A percentile compares a stretch with the other conserved stretches of the same genome.
Conservation (phyloP, 2,797 vertebrate genomes). For the Heteromormyrus szaboi region DNA sequence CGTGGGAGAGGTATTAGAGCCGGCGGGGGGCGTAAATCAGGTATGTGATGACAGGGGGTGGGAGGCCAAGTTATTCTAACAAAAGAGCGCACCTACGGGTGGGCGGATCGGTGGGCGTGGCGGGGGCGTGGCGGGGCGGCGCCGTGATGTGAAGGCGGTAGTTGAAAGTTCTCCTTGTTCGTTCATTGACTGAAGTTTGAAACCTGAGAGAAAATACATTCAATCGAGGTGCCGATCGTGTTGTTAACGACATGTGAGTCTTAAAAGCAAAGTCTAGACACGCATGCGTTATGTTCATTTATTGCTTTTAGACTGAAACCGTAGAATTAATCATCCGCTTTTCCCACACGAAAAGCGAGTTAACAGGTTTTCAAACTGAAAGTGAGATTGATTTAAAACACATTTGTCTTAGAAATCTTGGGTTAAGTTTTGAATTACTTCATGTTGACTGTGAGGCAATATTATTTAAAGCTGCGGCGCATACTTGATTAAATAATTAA, state of each 20-base stretch:
- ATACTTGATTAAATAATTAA: not conserved
- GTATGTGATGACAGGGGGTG: not conserved
- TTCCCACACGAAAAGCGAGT: not conserved
- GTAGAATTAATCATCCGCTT: not conserved
- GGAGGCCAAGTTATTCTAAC: slow-evolving; percentile 13
- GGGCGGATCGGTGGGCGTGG: not conserved
- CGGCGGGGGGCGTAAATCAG: not conserved
- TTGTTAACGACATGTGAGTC: not conserved
- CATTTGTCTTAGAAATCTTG: not conserved
- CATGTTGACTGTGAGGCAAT: not conserved
- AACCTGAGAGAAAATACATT: not conserved
- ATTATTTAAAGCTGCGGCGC: not conserved
- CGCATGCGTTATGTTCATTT: not conserved
- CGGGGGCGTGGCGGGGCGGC: not conserved
- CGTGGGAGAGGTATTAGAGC: not conserved
- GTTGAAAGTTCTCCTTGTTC: not conserved
- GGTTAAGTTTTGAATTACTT: not conserved
- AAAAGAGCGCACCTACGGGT: not conserved
- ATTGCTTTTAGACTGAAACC: not conserved
- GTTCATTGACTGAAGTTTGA: not conserved
- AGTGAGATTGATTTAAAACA: not conserved
- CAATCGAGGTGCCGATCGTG: not conserved
- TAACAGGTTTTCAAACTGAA: not conserved
- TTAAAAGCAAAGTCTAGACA: not conserved
- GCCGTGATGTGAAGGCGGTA: not conserved